Base-by-base conservation (phyloP, 2,888 invertebrate genomes). In the Mechanitis messenoides region DNA sequence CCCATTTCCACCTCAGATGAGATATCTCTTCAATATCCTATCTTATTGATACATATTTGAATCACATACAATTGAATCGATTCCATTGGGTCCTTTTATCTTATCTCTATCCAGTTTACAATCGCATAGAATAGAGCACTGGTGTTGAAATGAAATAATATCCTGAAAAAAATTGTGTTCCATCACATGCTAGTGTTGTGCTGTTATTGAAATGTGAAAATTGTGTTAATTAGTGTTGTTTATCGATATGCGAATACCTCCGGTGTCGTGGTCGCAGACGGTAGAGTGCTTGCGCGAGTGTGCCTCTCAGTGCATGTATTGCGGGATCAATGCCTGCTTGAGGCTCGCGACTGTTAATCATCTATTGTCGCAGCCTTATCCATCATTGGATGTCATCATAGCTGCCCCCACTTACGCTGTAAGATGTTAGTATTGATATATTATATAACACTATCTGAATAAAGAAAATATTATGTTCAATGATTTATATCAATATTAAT, bases 51-150 rank as follows among this genome's bases (percentile, higher is more conserved):
- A 77, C 68, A 73, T 55, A 46, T 70, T 71, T 68, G 78, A 85
- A 86, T 88, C 86, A 87, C 87, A 87, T 80, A 71, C 67, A 70
- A 72, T 67, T 73, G 69, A 73, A 75, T 77, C 79, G 76, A 77
- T 75, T 71, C 76, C 69, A 83, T 82, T 83, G 80, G 80, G 69
- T 73, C 69, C 64, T 68, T 72, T 71, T 74, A 77, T 78, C 75
- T 68, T 58, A 66, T 61, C 66, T 54, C 9, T 9, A 42, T 20
- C 56, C 71, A 76, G 75, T 77, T 68, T 76, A 74, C 72, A 68
- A 69, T 70, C 72, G 72, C 66, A 66, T 63, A 61, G 69, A 55
- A 69, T 65, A 55, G 65, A 67, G 71, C 68, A 69, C 71, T 55
- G 58, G 58, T 7, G 9, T 31, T 20, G 31, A 56, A 56, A 33